Evolutionary conservation across 2,113 vertebrate species (phyloP).

Genomic region (Phalacrocorax brasilianus): DNA sequence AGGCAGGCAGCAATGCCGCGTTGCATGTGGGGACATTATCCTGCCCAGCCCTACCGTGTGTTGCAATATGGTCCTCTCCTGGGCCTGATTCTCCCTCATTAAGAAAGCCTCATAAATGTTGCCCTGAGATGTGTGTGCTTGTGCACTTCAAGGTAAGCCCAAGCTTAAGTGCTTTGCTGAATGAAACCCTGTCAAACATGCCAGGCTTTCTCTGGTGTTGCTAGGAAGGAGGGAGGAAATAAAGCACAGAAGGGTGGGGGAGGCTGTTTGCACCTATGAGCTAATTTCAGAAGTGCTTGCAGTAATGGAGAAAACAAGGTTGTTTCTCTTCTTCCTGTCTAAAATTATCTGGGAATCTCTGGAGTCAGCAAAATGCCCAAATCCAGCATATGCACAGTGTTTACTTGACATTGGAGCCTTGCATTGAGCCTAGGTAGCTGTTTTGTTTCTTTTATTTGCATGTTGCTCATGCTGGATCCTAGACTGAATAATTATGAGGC

Average conservation of each 20-base stretch:
- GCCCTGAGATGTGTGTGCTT: neutral
- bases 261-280: neutral
- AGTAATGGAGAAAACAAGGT: neutral
- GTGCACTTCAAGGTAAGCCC: neutral
- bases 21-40: neutral
- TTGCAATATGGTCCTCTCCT: neutral
- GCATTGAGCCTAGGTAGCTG: neutral
- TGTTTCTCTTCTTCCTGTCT: neutral
- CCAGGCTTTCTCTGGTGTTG: neutral
- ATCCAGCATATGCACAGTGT: neutral
- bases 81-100: neutral
- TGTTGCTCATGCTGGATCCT: neutral
- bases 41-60: neutral
- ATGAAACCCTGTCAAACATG: neutral
- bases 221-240: slow-evolving; percentile 5
- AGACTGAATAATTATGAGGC: neutral
- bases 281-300: slow-evolving; percentile 19
- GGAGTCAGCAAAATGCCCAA: slow-evolving; percentile 9
- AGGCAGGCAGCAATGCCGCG: neutral
- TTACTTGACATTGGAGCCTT: neutral
- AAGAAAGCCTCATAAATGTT: neutral
- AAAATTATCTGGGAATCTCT: neutral
- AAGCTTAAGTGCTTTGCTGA: neutral
- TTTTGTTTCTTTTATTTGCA: neutral
- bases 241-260: slow-evolving; percentile 22